A percentile compares a stretch with the other conserved stretches of the same genome.
phyloP scores from a whole-genome alignment of 92 coral and sea anemone species.

The Parazoanthus darwini region DNA sequence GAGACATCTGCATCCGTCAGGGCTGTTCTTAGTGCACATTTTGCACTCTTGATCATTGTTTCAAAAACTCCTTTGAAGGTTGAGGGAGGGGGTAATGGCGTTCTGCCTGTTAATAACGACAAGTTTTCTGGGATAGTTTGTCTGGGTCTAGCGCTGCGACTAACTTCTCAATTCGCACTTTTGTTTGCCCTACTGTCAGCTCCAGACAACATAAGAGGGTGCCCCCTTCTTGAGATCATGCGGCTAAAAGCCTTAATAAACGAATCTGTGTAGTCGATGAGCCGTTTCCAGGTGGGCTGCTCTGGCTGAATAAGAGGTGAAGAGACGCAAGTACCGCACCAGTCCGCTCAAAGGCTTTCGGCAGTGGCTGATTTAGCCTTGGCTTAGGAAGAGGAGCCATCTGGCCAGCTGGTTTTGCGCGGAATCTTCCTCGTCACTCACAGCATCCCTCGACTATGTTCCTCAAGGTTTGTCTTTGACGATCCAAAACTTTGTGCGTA shows the following conservation, averaged over 20 bases:
- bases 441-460: constrained; percentile 30
- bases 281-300: constrained; percentile 53
- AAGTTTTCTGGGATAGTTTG: not conserved
- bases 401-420: constrained; percentile 42
- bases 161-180: too few relatives aligned
- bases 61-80: too few relatives aligned
- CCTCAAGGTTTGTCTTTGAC: constrained; percentile 43
- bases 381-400: constrained; percentile 53
- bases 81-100: too few relatives aligned
- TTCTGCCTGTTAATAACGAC: too few relatives aligned
- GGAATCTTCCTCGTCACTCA: constrained; percentile 46
- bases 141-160: not conserved
- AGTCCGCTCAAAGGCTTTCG: constrained; percentile 51
- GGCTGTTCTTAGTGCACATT: constrained; percentile 42
- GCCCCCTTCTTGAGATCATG: constrained; percentile 23
- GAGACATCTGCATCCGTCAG: constrained; percentile 49
- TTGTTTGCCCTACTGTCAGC: not conserved
- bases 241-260: constrained; percentile 24
- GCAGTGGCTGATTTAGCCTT: constrained; percentile 27
- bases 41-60: too few relatives aligned
- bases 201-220: not conserved
- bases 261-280: constrained; percentile 2
- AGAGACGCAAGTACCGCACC: constrained; percentile 55
- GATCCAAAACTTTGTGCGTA: constrained; percentile 38
- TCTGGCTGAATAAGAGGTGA: constrained; percentile 56